These are phyloP conservation scores for Nyctereutes procyonoides DNA, from an alignment of 2,113 vertebrate genomes.

Conservation along the genomic window DNA sequence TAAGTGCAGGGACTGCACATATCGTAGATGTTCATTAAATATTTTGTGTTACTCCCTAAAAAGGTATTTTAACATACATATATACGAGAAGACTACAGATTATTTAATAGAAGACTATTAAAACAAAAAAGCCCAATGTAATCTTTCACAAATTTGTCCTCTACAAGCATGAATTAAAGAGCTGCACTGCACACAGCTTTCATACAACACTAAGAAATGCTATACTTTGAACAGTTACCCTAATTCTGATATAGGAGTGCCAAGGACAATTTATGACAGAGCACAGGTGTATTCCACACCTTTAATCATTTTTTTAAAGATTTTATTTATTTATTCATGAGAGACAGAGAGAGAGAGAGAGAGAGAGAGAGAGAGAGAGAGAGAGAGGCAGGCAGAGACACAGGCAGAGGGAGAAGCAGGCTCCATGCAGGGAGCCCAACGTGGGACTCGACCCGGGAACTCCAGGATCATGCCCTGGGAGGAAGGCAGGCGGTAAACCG, in stretches of 20 bases:
- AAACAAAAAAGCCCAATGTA: not conserved
- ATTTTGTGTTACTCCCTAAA: not conserved
- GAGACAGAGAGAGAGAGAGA: too few relatives aligned
- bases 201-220: constrained; percentile 44
- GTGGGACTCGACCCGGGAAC: too few relatives aligned
- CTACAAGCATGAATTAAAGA: not conserved
- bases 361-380: too few relatives aligned
- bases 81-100: not conserved
- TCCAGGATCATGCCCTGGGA: too few relatives aligned
- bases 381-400: too few relatives aligned
- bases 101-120: not conserved
- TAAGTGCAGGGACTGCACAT: not conserved
- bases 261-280: constrained; percentile 33
- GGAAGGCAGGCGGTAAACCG: too few relatives aligned
- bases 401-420: too few relatives aligned
- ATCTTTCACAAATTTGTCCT: constrained; percentile 22
- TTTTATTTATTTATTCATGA: too few relatives aligned
- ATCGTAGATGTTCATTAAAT: not conserved
- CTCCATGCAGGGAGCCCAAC: too few relatives aligned
- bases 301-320: not conserved
- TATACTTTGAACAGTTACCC: not conserved
- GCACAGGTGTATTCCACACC: not conserved
- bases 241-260: not conserved
- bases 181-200: not conserved
- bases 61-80: constrained; percentile 10